Conservation (phyloP, 2,888 invertebrate species). For the Linnaemya vulpina region DNA sequence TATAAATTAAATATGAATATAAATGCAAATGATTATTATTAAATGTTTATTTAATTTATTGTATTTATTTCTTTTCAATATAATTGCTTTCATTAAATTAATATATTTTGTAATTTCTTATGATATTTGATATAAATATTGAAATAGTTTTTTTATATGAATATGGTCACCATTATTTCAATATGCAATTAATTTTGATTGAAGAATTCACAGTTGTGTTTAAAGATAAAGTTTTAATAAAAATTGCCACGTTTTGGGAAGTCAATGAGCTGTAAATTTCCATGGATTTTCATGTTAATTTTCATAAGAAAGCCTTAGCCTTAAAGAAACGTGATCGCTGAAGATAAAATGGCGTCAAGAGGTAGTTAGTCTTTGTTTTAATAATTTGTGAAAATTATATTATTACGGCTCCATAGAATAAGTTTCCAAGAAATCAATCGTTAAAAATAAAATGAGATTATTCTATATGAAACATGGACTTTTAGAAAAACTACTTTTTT, state of each 20-base stretch:
- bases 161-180: not conserved
- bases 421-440: too few relatives aligned
- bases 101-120: conserved; percentile 2
- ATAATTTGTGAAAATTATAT: too few relatives aligned
- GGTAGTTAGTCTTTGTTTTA: too few relatives aligned
- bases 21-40: conserved; percentile 43
- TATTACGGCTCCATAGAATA: too few relatives aligned
- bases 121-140: not conserved
- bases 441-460: too few relatives aligned
- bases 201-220: not conserved
- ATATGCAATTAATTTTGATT: not conserved
- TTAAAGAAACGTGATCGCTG: too few relatives aligned
- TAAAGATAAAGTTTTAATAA: not conserved
- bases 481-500: too few relatives aligned
- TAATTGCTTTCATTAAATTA: not conserved
- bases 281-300: too few relatives aligned
- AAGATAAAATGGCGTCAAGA: too few relatives aligned
- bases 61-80: conserved; percentile 10
- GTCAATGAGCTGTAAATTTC: too few relatives aligned
- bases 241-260: not conserved
- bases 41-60: conserved; percentile 26
- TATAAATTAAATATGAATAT: conserved; percentile 20
- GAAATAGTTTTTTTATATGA: conserved; percentile 1
- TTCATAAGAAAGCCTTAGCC: too few relatives aligned
- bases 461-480: too few relatives aligned